Percentiles rank a stretch among this genome's conserved stretches.
phyloP scores from a whole-genome alignment of 2,797 vertebrate genomes.

The Sebastes steindachneri region DNA sequence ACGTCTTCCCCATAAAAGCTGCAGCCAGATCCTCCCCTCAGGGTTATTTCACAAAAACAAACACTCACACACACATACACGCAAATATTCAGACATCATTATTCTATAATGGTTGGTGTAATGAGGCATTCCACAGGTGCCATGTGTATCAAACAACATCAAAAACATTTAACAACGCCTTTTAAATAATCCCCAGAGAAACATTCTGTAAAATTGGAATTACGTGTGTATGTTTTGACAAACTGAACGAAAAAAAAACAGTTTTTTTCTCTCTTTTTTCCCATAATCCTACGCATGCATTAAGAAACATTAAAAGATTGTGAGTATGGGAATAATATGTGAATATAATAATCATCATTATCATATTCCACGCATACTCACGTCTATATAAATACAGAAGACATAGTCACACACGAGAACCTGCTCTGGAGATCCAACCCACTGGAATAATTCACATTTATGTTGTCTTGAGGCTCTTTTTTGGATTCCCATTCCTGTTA shows the following conservation, averaged over 20 bases:
- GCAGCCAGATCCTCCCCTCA: constrained; percentile 28
- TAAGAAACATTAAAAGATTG: too few species aligned
- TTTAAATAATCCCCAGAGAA: background rate
- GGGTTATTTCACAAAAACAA: constrained; percentile 16
- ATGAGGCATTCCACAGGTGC: constrained; percentile 10
- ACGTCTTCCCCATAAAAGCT: constrained; percentile 43
- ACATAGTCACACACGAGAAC: background rate
- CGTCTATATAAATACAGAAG: background rate
- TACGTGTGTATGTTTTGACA: background rate
- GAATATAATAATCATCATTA: background rate
- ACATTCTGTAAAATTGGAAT: background rate
- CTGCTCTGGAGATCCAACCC: background rate
- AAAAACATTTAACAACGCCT: background rate
- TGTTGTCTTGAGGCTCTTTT: background rate
- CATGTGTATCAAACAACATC: background rate
- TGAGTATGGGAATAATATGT: background rate
- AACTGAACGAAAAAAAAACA: background rate
- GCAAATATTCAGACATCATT: background rate
- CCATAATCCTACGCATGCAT: background rate
- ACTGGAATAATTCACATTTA: background rate
- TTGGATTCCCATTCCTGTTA: background rate
- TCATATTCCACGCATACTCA: background rate
- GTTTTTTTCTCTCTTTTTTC: background rate
- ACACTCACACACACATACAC: background rate
- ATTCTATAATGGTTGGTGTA: background rate